Conservation (phyloP, 2,888 invertebrate species). For the Pachliopta kotzebuea region DNA sequence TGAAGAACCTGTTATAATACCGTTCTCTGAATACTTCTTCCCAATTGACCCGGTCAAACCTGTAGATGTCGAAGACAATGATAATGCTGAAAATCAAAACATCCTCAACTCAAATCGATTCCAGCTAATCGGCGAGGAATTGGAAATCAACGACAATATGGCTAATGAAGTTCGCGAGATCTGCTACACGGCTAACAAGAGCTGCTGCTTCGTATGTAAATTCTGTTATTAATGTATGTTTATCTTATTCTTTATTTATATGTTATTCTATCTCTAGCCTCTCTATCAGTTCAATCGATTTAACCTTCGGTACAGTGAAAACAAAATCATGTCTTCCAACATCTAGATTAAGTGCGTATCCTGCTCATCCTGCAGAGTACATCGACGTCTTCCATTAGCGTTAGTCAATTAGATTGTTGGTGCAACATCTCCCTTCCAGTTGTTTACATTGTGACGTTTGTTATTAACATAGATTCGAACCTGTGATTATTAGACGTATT, state of each 20-base stretch:
- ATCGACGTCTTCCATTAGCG: conserved; percentile 75
- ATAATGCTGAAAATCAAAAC: conserved; percentile 73
- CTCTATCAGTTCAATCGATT: conserved; percentile 34
- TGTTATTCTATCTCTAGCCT: conserved; percentile 37
- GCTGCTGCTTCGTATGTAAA: conserved; percentile 72
- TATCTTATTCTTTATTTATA: conserved; percentile 33
- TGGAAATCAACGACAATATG: conserved; percentile 79
- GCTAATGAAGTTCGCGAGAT: conserved; percentile 80
- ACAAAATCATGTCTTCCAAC: conserved; percentile 79
- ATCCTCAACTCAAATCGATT: conserved; percentile 65
- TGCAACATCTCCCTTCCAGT: conserved; percentile 40
- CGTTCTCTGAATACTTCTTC: conserved; percentile 67
- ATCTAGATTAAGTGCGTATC: conserved; percentile 62
- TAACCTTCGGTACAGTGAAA: conserved; percentile 67
- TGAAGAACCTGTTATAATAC: conserved; percentile 66
- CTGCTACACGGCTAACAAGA: conserved; percentile 65
- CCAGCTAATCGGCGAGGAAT: conserved; percentile 58
- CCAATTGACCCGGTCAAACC: conserved; percentile 69
- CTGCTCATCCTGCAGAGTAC: conserved; percentile 46
- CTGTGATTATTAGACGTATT: conserved; percentile 44
- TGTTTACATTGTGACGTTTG: conserved; percentile 46
- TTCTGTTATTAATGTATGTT: conserved; percentile 52
- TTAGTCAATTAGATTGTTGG: conserved; percentile 58
- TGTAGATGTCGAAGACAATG: conserved; percentile 62
- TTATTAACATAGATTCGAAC: conserved; percentile 32